phyloP scores from a whole-genome alignment of 1,140 invertebrate genomes.

The Drosophila busckii region DNA sequence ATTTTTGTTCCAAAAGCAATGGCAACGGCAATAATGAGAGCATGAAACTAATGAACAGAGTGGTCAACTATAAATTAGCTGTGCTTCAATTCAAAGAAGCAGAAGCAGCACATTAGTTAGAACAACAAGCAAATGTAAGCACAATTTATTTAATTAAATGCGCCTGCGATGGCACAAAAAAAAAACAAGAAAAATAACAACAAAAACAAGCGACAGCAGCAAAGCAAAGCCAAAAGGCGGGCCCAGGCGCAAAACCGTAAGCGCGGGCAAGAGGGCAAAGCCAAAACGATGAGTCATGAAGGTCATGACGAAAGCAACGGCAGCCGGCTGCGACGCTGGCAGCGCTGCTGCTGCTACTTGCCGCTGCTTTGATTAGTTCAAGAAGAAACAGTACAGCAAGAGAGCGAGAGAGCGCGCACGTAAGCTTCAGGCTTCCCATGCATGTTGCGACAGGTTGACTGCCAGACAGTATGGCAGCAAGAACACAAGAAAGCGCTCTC shows the following conservation, averaged over 20 bases:
- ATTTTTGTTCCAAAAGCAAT: no score
- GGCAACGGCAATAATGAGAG: conserved; percentile 21
- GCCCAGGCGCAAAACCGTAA: no score
- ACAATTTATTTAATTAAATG: conserved; percentile 77
- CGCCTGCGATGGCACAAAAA: conserved; percentile 44
- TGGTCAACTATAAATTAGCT: conserved; percentile 68
- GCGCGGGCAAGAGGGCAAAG: no score
- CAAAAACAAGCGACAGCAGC: conserved; percentile 5
- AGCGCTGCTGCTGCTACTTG: conserved; percentile 45
- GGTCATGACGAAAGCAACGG: conserved; percentile 77
- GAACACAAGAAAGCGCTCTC: conserved; percentile 1
- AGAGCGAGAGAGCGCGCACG: conserved; percentile 1
- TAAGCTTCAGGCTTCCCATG: conserved; percentile 1
- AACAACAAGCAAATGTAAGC: conserved; percentile 47
- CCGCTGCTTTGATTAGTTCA: conserved; percentile 64
- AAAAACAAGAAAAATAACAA: conserved; percentile 19
- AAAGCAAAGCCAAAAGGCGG: conserved; percentile 5
- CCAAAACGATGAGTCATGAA: conserved; percentile 75
- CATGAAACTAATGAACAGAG: conserved; percentile 66
- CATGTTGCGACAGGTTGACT: conserved; percentile 57
- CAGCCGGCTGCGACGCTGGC: conserved; percentile 4
- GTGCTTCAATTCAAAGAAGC: conserved; percentile 46
- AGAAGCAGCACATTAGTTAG: conserved; percentile 27
- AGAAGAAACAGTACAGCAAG: conserved; percentile 6
- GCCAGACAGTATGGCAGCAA: conserved; percentile 66